phyloP scores from a whole-genome alignment of 2,113 vertebrate genomes.

The Phylloscopus trochilus region DNA sequence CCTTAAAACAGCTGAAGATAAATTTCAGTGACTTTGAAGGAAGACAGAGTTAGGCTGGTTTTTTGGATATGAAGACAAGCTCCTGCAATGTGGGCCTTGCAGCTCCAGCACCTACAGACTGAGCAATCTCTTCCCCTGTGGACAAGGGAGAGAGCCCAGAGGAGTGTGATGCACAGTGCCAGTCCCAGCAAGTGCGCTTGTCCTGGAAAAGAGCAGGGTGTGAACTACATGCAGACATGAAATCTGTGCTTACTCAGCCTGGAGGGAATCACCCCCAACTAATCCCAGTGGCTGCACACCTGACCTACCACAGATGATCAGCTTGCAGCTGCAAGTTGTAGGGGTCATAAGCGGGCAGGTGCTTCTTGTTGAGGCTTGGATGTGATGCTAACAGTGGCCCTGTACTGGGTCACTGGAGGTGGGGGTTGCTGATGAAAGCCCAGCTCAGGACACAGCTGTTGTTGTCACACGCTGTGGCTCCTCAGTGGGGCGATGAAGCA shows the following conservation, averaged over 20 bases:
- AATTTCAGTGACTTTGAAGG: background rate
- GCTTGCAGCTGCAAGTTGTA: conserved; percentile 22
- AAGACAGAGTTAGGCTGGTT: background rate
- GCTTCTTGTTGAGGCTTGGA: conserved; percentile 47
- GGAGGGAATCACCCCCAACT: background rate
- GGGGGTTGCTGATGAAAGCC: conserved; percentile 63
- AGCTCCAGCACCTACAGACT: background rate
- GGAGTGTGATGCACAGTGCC: background rate
- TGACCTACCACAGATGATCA: conserved; percentile 54
- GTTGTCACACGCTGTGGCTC: conserved; percentile 33
- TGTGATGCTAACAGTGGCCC: conserved; percentile 43
- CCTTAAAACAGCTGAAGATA: background rate
- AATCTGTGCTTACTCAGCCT: background rate
- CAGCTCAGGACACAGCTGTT: conserved; percentile 68
- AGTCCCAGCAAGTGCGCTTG: background rate
- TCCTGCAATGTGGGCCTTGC: background rate
- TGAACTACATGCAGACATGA: background rate
- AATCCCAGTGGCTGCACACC: background rate
- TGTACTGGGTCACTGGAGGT: conserved; percentile 49
- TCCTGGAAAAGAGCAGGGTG: background rate
- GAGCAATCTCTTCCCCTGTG: background rate
- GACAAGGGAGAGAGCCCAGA: background rate
- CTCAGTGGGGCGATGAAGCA: conserved; percentile 62
- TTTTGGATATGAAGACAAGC: background rate
- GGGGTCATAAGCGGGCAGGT: conserved; percentile 65